Base-by-base conservation (phyloP, 2,888 invertebrate genomes). In the Melinaea menophilus region DNA sequence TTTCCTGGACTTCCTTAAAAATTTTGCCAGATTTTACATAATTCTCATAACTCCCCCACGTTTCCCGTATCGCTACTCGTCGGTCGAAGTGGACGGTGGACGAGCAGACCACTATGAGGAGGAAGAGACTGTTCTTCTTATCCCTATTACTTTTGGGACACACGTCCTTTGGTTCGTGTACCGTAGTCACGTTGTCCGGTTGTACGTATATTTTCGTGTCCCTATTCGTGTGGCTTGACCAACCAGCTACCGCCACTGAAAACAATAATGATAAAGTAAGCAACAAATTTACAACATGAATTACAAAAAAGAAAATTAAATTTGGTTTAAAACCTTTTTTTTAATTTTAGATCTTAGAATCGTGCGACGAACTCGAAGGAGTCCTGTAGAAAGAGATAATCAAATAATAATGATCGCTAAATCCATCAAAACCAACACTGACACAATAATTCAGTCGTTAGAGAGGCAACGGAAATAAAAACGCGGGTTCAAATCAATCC, bases 91-190 rank as follows among this genome's bases (percentile, higher is more conserved):
- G 94, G 0, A 82, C 80, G 0, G 95, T 93, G 0, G 95, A 92
- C 0, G 96, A 95, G 75, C 95, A 95, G 0, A 97, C 94, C 33
- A 96, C 92, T 66, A 97, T 93, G 5, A 96, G 84, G 33, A 96
- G 81, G 75, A 94, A 93, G 1, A 93, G 76, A 75, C 84, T 83
- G 59, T 84, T 80, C 59, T 78, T 81, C 33, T 73, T 73, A 31
- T 72, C 63, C 61, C 67, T 78, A 45, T 61, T 71, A 11, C 56
- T 56, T 56, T 76, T 76, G n/a, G 76, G 69, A 75, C 95, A 95
- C 48, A 93, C 76, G 65, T 90, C 79, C 47, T 82, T 86, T 0
- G 95, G 94, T 66, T 91, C 92, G 73, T 95, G 91, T 64, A 95
- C 81, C 4, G 93, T 91, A 0, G 95, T 95, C 11, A 93, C 90